phyloP scores from a whole-genome alignment of 2,113 vertebrate genomes.

The Phaethon lepturus region DNA sequence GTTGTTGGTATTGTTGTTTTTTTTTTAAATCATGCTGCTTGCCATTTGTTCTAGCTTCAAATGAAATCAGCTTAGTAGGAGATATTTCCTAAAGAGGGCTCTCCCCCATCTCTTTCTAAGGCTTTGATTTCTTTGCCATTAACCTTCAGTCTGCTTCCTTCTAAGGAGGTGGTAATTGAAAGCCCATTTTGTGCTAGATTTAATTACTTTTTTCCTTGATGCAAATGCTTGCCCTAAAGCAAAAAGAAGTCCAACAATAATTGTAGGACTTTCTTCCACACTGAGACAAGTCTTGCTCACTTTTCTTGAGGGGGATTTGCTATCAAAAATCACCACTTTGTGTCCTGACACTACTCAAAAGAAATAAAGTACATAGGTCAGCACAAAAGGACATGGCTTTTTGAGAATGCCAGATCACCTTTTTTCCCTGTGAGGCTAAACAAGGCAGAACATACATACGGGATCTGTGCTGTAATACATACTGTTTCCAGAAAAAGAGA shows the following conservation, averaged over 20 bases:
- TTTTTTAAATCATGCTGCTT: background rate
- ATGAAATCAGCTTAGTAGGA: slow-evolving; percentile 28
- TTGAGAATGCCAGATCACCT: background rate
- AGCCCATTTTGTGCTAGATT: slow-evolving; percentile 28
- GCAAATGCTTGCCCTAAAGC: slow-evolving; percentile 20
- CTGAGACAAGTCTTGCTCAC: background rate
- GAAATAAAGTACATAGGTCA: background rate
- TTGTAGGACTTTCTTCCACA: background rate
- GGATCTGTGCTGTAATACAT: background rate
- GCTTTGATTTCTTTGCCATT: slow-evolving; percentile 61
- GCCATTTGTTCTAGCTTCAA: slow-evolving; percentile 38
- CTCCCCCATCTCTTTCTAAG: background rate
- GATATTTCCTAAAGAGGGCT: slow-evolving; percentile 12
- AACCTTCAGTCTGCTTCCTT: slow-evolving; percentile 53
- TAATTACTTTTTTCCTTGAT: slow-evolving; percentile 39
- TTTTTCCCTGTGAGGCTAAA: background rate
- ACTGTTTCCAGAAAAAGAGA: background rate
- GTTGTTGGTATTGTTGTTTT: background rate
- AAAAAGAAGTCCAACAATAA: background rate
- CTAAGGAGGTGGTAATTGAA: slow-evolving; percentile 55
- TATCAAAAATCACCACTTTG: background rate
- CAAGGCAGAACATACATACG: background rate
- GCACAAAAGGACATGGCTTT: background rate
- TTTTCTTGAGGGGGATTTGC: background rate
- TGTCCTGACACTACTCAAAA: background rate